phyloP scores from a whole-genome alignment of 2,113 vertebrate species.

The Xenopus borealis region DNA sequence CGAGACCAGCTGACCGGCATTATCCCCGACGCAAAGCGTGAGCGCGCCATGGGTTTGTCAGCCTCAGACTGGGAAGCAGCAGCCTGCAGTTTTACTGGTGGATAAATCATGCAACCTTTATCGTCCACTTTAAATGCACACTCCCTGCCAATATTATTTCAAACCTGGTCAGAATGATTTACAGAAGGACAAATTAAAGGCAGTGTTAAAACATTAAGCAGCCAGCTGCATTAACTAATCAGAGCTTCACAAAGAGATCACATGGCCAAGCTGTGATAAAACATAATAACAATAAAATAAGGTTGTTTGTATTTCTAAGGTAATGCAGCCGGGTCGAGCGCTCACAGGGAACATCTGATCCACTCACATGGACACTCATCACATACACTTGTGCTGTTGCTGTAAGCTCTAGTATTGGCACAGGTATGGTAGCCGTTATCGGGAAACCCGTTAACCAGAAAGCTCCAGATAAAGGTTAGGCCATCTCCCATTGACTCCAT shows the following conservation, averaged over 20 bases:
- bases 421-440: too few relatives aligned
- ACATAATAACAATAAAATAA: background rate
- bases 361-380: too few relatives aligned
- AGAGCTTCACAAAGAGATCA: slow-evolving; percentile 3
- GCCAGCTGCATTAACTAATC: slow-evolving; percentile 26
- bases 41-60: background rate
- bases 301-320: background rate
- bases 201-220: slow-evolving; percentile 19
- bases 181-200: slow-evolving; percentile 15
- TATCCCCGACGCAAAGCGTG: background rate
- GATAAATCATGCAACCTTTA: slow-evolving; percentile 12
- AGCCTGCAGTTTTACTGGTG: background rate
- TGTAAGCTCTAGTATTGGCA: too few relatives aligned
- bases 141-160: slow-evolving; percentile 18
- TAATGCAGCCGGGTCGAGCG: background rate
- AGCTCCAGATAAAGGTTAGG: too few relatives aligned
- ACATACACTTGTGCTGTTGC: too few relatives aligned
- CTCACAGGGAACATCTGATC: too few relatives aligned
- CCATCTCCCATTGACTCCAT: too few relatives aligned
- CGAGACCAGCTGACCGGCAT: background rate
- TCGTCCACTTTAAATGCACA: background rate
- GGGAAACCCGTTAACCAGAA: too few relatives aligned
- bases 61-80: background rate
- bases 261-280: background rate
- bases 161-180: slow-evolving; percentile 2